phyloP scores from a whole-genome alignment of 2,888 invertebrate species.

The Ectobius pallidus region DNA sequence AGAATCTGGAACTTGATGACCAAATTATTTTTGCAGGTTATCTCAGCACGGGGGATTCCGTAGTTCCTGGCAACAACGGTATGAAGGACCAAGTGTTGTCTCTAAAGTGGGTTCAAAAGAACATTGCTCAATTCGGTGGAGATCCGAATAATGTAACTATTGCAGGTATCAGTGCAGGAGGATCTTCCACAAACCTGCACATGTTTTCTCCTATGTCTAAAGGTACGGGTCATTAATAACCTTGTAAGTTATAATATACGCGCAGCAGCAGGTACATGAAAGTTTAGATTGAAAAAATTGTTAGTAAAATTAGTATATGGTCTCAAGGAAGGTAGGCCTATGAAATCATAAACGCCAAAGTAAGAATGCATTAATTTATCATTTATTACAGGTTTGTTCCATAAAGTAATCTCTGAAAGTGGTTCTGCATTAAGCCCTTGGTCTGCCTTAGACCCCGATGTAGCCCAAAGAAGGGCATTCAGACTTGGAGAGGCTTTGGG shows the following conservation, averaged over 20 bases:
- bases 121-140: too few relatives aligned
- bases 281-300: too few relatives aligned
- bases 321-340: too few relatives aligned
- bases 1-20: too few relatives aligned
- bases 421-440: slow-evolving; percentile 25
- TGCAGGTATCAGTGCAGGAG: slow-evolving; percentile 25
- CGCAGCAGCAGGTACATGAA: too few relatives aligned
- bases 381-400: slow-evolving; percentile 34
- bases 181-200: slow-evolving; percentile 18
- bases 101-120: not conserved
- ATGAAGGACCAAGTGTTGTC: not conserved
- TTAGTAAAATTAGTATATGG: too few relatives aligned
- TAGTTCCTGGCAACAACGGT: not conserved
- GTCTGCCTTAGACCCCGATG: slow-evolving; percentile 1
- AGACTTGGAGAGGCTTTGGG: slow-evolving; percentile 36
- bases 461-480: slow-evolving; percentile 21
- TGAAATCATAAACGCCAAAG: too few relatives aligned
- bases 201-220: slow-evolving; percentile 23
- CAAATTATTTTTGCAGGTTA: not conserved
- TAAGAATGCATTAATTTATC: too few relatives aligned
- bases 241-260: too few relatives aligned
- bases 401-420: slow-evolving; percentile 30
- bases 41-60: not conserved
- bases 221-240: too few relatives aligned
- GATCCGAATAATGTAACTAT: too few relatives aligned